Evolutionary conservation across 2,888 invertebrate genomes (phyloP).

Genomic region (Rosalia funebris): DNA sequence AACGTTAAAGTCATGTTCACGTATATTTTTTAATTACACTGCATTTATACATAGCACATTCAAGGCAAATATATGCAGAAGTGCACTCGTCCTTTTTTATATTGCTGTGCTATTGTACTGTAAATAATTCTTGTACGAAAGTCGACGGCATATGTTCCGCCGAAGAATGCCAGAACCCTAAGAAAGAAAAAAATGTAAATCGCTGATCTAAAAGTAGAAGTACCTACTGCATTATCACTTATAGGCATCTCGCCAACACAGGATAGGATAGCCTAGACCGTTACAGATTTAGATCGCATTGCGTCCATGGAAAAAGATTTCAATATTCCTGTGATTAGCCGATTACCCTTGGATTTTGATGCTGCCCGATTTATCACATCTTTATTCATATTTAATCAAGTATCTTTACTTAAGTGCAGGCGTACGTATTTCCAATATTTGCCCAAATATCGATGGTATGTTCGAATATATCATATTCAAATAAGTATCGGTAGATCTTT

Average conservation of each 20-base stretch:
- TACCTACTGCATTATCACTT: conserved; percentile 59
- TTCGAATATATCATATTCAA: too few relatives aligned
- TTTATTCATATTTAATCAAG: too few relatives aligned
- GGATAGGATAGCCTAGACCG: conserved; percentile 60
- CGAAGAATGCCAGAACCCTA: neutral
- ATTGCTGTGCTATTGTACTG: too few relatives aligned
- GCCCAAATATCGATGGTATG: too few relatives aligned
- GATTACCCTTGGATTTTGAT: neutral
- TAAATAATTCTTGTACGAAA: too few relatives aligned
- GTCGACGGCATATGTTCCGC: too few relatives aligned
- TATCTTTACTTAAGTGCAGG: too few relatives aligned
- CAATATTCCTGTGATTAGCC: conserved; percentile 12
- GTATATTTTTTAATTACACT: conserved; percentile 19
- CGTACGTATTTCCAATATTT: too few relatives aligned
- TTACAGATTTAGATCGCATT: conserved; percentile 58
- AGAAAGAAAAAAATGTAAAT: conserved; percentile 35
- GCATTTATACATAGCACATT: conserved; percentile 13
- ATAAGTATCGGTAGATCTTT: too few relatives aligned
- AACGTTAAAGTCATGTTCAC: conserved; percentile 34
- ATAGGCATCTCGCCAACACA: conserved; percentile 61
- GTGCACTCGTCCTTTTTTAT: too few relatives aligned
- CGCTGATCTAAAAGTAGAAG: conserved; percentile 58
- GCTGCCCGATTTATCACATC: too few relatives aligned
- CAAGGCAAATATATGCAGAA: too few relatives aligned
- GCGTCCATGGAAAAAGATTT: conserved; percentile 36